A percentile compares a stretch with the other conserved stretches of the same genome.
phyloP scores from a whole-genome alignment of 2,113 vertebrate genomes.

The Mellivora capensis region DNA sequence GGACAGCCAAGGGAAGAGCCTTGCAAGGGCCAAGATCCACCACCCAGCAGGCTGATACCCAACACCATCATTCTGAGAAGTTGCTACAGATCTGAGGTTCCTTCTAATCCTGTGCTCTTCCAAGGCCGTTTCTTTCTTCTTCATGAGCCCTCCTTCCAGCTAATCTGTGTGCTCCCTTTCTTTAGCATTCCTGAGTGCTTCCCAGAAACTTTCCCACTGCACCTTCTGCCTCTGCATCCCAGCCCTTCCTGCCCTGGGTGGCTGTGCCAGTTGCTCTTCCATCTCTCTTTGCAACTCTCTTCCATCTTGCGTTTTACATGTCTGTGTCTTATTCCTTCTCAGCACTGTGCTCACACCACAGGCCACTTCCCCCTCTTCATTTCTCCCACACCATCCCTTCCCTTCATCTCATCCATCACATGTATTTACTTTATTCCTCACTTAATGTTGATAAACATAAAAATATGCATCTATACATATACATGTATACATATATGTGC shows the following conservation, averaged over 20 bases:
- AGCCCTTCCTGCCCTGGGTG: no score
- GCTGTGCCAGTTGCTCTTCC: neutral
- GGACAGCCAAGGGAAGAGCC: neutral
- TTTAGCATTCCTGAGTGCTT: neutral
- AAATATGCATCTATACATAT: neutral
- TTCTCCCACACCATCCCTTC: neutral
- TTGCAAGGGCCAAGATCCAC: fast-evolving
- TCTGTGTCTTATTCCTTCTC: no score
- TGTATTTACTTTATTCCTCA: neutral
- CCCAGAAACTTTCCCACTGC: no score
- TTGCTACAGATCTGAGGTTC: neutral
- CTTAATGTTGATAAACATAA: neutral
- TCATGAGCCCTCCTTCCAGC: neutral
- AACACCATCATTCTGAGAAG: neutral
- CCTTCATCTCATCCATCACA: neutral
- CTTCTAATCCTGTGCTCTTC: neutral
- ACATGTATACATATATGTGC: neutral
- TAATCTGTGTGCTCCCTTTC: neutral
- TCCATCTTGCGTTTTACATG: neutral
- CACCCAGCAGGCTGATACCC: neutral
- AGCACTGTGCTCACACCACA: neutral
- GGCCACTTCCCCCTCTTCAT: neutral
- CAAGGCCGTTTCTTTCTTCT: neutral
- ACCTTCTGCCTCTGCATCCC: neutral
- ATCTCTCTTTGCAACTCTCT: no score